Evolutionary conservation across 2,888 invertebrate species (phyloP).

Genomic region (Rapana venosa): DNA sequence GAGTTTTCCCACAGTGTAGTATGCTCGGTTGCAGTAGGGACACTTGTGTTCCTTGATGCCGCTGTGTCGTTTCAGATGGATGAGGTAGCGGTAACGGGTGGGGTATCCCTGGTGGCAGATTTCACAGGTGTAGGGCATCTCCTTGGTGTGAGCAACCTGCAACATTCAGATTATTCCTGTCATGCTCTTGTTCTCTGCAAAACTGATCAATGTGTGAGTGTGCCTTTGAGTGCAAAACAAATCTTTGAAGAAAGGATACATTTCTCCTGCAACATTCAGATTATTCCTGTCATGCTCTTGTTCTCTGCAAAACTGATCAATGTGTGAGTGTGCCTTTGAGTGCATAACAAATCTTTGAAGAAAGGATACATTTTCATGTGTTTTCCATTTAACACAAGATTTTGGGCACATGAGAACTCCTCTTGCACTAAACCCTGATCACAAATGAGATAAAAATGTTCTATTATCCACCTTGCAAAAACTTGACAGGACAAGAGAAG

Average conservation of each 20-base stretch:
- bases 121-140: constrained; percentile 52
- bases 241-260: too few relatives aligned
- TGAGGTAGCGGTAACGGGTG: constrained; percentile 51
- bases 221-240: not conserved
- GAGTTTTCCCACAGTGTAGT: constrained; percentile 51
- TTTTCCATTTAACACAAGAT: too few relatives aligned
- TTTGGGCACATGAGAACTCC: too few relatives aligned
- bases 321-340: not conserved
- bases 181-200: too few relatives aligned
- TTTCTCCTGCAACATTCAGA: constrained; percentile 19
- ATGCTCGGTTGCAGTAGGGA: constrained; percentile 47
- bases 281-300: too few relatives aligned
- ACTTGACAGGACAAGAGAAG: too few relatives aligned
- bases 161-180: not conserved
- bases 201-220: not conserved
- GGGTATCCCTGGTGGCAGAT: constrained; percentile 50
- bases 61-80: constrained; percentile 50
- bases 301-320: too few relatives aligned
- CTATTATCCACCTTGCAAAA: too few relatives aligned
- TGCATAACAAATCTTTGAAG: too few relatives aligned
- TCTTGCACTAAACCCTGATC: too few relatives aligned
- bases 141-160: constrained; percentile 50
- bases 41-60: constrained; percentile 50
- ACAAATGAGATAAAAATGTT: too few relatives aligned
- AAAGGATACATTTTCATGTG: too few relatives aligned